Conservation (phyloP, 2,113 vertebrate species). For the Albula goreensis region DNA sequence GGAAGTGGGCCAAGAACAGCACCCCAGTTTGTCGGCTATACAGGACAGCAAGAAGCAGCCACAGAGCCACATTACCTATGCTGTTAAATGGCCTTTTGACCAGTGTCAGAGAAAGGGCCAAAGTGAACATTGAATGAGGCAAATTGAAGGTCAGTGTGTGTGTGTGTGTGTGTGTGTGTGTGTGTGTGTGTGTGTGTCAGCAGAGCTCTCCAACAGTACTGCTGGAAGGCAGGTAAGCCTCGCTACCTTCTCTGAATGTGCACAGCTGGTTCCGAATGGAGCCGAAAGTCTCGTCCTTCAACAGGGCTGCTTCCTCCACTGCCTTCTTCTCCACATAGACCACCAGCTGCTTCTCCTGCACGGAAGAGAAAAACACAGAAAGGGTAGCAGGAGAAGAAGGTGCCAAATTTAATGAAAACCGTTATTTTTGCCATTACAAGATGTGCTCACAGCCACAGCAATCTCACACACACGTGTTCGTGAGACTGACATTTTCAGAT, state of each 20-base stretch:
- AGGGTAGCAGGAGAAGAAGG: background rate
- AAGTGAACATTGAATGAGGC: background rate
- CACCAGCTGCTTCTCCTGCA: constrained; percentile 77
- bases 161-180: too few species aligned
- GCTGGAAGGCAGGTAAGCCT: background rate
- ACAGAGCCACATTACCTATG: too few species aligned
- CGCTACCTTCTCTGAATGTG: constrained; percentile 75
- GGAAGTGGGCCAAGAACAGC: background rate
- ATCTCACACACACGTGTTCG: too few species aligned
- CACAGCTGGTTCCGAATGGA: constrained; percentile 75
- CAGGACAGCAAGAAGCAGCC: background rate
- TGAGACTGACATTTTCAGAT: background rate
- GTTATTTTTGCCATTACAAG: too few species aligned
- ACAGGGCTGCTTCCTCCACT: constrained; percentile 68
- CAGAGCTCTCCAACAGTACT: background rate
- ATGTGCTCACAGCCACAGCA: too few species aligned
- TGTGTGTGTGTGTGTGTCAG: too few species aligned
- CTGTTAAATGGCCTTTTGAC: background rate
- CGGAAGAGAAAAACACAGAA: background rate
- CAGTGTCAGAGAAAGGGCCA: background rate
- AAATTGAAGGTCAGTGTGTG: too few species aligned
- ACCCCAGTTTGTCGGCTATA: background rate
- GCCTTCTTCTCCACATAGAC: constrained; percentile 79
- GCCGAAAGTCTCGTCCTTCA: constrained; percentile 66
- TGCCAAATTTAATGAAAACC: too few species aligned